Evolutionary conservation across 2,888 invertebrate species (phyloP).

Genomic region (Pimpla rufipes): DNA sequence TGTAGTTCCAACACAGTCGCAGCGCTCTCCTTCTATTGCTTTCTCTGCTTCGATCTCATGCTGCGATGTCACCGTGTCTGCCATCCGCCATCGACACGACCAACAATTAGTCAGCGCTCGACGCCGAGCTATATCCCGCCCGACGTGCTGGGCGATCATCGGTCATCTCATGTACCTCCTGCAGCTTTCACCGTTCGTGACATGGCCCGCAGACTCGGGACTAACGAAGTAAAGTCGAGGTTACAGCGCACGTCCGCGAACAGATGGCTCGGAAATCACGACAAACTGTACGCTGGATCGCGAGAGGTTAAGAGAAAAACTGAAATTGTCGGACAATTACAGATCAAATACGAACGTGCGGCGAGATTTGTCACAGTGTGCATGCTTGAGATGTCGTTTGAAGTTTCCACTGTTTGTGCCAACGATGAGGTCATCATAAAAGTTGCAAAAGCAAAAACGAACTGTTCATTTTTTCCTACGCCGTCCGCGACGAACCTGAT

Average conservation of each 20-base stretch:
- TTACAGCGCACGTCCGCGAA: no score
- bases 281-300: neutral
- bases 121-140: conserved; percentile 21
- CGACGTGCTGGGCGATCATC: conserved; percentile 48
- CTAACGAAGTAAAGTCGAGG: conserved; percentile 2
- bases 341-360: neutral
- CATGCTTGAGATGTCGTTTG: neutral
- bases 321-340: neutral
- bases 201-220: neutral
- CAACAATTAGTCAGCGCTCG: conserved; percentile 76
- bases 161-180: conserved; percentile 10
- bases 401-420: neutral
- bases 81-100: conserved; percentile 74
- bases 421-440: neutral
- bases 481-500: neutral
- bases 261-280: neutral
- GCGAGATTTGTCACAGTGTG: neutral
- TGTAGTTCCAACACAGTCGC: conserved; percentile 42
- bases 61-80: conserved; percentile 72
- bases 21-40: conserved; percentile 28
- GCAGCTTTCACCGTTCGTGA: conserved; percentile 1
- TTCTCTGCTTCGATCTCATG: conserved; percentile 66
- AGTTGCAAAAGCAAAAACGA: neutral
- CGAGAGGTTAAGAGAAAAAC: neutral
- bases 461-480: neutral